These are phyloP conservation scores for Bicyclus anynana DNA, from an alignment of 1,140 invertebrate genomes.

Conservation along the genomic window DNA sequence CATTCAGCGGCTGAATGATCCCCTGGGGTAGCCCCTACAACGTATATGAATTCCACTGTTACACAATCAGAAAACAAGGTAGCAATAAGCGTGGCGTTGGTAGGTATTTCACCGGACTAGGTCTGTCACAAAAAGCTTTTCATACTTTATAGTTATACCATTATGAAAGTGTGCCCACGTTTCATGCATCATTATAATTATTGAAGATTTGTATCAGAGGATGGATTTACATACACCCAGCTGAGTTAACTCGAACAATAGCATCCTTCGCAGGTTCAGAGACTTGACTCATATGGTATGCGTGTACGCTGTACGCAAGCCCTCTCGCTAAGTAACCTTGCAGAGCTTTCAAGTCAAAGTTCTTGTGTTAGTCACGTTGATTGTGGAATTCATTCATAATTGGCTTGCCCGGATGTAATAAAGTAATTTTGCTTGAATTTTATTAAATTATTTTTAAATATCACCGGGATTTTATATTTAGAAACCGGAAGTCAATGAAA, in stretches of 20 bases:
- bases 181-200: neutral
- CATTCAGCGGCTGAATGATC: too few relatives aligned
- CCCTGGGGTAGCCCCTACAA: too few relatives aligned
- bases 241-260: neutral
- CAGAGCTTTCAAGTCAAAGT: slow-evolving; percentile 21
- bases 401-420: neutral
- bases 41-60: too few relatives aligned
- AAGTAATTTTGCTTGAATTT: neutral
- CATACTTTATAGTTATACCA: too few relatives aligned
- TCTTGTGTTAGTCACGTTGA: slow-evolving; percentile 19
- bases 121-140: too few relatives aligned
- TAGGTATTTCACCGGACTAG: too few relatives aligned
- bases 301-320: slow-evolving; percentile 8
- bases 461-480: neutral
- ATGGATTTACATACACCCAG: neutral
- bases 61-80: too few relatives aligned
- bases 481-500: neutral
- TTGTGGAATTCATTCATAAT: neutral
- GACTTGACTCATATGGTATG: slow-evolving; percentile 32
- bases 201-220: neutral
- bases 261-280: neutral
- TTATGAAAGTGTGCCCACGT: too few relatives aligned
- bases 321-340: slow-evolving; percentile 26
- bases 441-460: neutral
- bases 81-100: too few relatives aligned